Evolutionary conservation across 2,113 vertebrate genomes (phyloP).

Genomic region (Saguinus imperator): DNA sequence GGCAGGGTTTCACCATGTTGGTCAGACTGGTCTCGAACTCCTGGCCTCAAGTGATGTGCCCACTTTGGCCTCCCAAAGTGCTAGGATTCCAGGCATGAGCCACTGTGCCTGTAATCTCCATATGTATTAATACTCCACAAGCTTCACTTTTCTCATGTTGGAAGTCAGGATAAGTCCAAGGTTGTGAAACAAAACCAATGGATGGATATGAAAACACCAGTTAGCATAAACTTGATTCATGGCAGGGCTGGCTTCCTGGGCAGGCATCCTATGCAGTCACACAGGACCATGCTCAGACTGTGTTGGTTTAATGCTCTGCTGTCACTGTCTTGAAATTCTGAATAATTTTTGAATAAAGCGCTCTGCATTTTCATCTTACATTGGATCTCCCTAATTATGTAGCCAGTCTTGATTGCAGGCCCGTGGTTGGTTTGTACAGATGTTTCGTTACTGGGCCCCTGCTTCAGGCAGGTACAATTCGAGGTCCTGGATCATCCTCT

Average conservation of each 20-base stretch:
- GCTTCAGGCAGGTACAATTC: not conserved
- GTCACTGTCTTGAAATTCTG: not conserved
- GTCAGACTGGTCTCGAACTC: no score
- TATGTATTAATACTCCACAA: not conserved
- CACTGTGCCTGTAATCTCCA: not conserved
- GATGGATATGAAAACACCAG: not conserved
- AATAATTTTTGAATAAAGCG: not conserved
- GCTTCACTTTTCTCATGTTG: not conserved
- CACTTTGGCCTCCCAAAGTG: no score
- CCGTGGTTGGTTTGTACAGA: not conserved
- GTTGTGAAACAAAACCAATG: not conserved
- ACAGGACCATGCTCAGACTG: not conserved
- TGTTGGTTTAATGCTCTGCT: not conserved
- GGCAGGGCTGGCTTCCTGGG: not conserved
- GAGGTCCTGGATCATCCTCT: not conserved
- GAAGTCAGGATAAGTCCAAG: not conserved
- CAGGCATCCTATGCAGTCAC: accelerated
- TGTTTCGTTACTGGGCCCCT: not conserved
- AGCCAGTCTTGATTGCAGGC: not conserved
- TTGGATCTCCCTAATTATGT: not conserved
- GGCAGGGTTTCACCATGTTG: no score
- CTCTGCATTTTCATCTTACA: not conserved
- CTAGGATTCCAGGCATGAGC: no score
- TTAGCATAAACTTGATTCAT: not conserved
- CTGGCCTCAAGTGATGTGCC: no score